These are phyloP conservation scores for Chrysopa pallens DNA, from an alignment of 1,140 invertebrate species.

Conservation along the genomic window DNA sequence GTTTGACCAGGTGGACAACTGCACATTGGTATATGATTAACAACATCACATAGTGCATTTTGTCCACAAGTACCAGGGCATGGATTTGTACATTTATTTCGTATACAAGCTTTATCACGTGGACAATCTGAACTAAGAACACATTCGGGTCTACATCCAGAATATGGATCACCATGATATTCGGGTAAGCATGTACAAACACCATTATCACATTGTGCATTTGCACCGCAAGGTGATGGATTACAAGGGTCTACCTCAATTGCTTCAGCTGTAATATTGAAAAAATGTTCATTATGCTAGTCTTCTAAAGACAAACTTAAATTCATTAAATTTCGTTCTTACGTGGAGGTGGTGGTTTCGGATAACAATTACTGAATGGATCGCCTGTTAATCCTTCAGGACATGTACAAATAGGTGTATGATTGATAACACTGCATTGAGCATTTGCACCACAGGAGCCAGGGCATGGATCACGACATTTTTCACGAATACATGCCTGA, in stretches of 20 bases:
- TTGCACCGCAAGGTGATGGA: slow-evolving; percentile 58
- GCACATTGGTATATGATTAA: slow-evolving; percentile 60
- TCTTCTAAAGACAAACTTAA: too few species aligned
- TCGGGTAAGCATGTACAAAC: slow-evolving; percentile 42
- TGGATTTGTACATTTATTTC: slow-evolving; percentile 49
- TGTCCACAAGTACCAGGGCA: slow-evolving; percentile 50
- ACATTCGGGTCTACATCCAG: slow-evolving; percentile 44
- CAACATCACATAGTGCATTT: slow-evolving; percentile 50
- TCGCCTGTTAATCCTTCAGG: slow-evolving; percentile 46
- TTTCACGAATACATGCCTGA: slow-evolving; percentile 40
- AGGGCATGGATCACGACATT: slow-evolving; percentile 52
- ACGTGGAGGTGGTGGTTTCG: slow-evolving; percentile 17
- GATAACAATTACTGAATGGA: slow-evolving; percentile 43
- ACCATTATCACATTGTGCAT: slow-evolving; percentile 53
- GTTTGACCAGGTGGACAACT: slow-evolving; percentile 43
- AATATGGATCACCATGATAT: slow-evolving; percentile 44
- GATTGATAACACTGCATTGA: slow-evolving; percentile 40
- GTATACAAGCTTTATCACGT: slow-evolving; percentile 47
- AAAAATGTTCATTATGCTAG: too few species aligned
- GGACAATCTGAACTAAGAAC: slow-evolving; percentile 54
- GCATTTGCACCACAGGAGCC: slow-evolving; percentile 50
- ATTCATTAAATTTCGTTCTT: neutral
- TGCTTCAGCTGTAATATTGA: slow-evolving; percentile 20
- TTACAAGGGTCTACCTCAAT: slow-evolving; percentile 39
- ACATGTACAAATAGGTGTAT: slow-evolving; percentile 45